These are phyloP conservation scores for Stenotaenia linearis DNA, from an alignment of 2,888 invertebrate species.

Conservation along the genomic window DNA sequence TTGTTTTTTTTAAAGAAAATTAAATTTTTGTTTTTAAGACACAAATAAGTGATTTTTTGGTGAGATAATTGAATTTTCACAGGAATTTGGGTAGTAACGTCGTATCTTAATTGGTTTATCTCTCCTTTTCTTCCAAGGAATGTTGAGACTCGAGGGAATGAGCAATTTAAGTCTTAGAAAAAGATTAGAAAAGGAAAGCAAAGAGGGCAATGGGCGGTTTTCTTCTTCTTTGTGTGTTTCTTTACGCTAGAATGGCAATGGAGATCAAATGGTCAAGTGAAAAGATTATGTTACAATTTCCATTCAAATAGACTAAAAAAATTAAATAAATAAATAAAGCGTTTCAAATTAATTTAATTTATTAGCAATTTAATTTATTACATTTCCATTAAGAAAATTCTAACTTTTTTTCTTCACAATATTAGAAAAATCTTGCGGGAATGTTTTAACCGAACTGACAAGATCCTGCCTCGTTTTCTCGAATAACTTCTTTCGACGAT, in stretches of 20 bases:
- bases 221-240: background rate
- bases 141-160: background rate
- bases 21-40: background rate
- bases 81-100: background rate
- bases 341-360: background rate
- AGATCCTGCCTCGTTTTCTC: background rate
- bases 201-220: background rate
- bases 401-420: background rate
- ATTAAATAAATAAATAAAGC: background rate
- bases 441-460: background rate
- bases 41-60: background rate
- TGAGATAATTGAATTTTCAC: background rate
- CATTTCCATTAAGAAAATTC: background rate
- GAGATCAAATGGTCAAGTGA: conserved; percentile 24
- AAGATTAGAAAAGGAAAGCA: background rate
- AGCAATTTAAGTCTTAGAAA: background rate
- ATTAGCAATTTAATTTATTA: background rate
- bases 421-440: background rate
- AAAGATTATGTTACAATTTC: background rate
- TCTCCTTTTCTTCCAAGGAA: background rate
- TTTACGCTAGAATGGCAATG: background rate
- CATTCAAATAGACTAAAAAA: background rate
- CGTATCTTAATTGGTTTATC: background rate
- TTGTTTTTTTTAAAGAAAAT: too few relatives aligned
- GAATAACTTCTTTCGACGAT: background rate